Conservation (phyloP, 2,888 invertebrate genomes). For the Pachydiplax longipennis region DNA sequence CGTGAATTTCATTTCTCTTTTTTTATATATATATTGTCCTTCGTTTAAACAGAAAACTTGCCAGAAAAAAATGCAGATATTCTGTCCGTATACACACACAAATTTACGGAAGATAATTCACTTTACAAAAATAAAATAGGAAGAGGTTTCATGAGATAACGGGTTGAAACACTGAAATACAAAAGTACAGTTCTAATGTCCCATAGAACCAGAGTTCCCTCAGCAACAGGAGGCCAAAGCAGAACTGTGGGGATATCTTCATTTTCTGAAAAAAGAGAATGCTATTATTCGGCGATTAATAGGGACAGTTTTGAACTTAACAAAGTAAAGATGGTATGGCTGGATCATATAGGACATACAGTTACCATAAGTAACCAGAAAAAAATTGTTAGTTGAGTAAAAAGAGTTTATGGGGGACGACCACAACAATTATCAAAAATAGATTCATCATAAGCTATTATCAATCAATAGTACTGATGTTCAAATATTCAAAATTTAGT, state of each 20-base stretch:
- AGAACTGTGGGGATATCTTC: conserved; percentile 12
- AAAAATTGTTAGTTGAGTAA: too few relatives aligned
- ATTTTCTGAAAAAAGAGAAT: conserved; percentile 15
- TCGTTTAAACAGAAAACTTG: not conserved
- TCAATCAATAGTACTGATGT: too few relatives aligned
- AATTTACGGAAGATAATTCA: conserved; percentile 26
- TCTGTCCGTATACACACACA: conserved; percentile 22
- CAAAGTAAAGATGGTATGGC: not conserved
- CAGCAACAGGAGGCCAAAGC: conserved; percentile 10
- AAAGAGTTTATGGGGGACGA: too few relatives aligned
- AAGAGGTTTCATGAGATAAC: conserved; percentile 9
- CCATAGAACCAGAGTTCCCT: conserved; percentile 10
- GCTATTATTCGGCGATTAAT: not conserved
- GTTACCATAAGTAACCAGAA: not conserved
- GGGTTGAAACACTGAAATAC: conserved; percentile 13
- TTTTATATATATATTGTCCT: not conserved
- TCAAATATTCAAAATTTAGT: too few relatives aligned
- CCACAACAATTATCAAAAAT: too few relatives aligned
- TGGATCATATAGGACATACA: not conserved
- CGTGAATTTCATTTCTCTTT: not conserved
- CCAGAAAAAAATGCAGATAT: conserved; percentile 35
- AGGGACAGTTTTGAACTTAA: not conserved
- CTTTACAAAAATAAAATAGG: conserved; percentile 29
- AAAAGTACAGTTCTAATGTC: conserved; percentile 29
- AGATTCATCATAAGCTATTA: too few relatives aligned